Evolutionary conservation across 1,140 invertebrate species (phyloP).

Genomic region (Mylabris phalerata): DNA sequence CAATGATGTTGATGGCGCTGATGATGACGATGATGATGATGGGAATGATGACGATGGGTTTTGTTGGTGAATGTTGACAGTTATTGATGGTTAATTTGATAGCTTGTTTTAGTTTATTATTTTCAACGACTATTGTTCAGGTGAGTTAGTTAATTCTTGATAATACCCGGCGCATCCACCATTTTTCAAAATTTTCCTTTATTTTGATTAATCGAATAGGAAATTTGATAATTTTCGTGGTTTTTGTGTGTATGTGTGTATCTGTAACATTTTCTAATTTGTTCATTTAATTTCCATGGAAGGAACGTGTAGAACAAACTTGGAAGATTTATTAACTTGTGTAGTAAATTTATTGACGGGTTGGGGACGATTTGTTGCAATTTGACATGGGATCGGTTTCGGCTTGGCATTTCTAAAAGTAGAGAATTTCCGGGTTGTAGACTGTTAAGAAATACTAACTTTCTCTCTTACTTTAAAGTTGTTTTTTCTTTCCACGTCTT

Average conservation of each 20-base stretch:
- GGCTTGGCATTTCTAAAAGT: background rate
- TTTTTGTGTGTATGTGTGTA: background rate
- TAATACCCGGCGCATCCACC: background rate
- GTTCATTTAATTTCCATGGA: too few species aligned
- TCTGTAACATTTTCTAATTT: too few species aligned
- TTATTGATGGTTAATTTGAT: constrained; percentile 15
- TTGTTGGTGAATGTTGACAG: constrained; percentile 13
- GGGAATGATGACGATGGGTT: background rate
- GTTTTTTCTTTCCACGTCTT: too few species aligned
- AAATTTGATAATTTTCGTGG: background rate
- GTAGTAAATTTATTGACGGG: constrained; percentile 17
- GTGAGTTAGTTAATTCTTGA: background rate
- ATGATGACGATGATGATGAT: background rate
- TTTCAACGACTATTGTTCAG: constrained; percentile 11
- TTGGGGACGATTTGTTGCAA: constrained; percentile 21
- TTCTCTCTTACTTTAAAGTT: too few species aligned
- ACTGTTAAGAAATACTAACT: too few species aligned
- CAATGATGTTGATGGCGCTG: background rate
- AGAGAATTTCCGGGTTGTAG: too few species aligned
- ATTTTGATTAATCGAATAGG: background rate
- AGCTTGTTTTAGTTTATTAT: constrained; percentile 9
- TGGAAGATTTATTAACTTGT: too few species aligned
- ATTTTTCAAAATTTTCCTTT: background rate
- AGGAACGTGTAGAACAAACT: too few species aligned
- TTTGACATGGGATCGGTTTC: constrained; percentile 18